Evolutionary conservation across 2,888 invertebrate species (phyloP).

Genomic region (Brachypterus glaber): DNA sequence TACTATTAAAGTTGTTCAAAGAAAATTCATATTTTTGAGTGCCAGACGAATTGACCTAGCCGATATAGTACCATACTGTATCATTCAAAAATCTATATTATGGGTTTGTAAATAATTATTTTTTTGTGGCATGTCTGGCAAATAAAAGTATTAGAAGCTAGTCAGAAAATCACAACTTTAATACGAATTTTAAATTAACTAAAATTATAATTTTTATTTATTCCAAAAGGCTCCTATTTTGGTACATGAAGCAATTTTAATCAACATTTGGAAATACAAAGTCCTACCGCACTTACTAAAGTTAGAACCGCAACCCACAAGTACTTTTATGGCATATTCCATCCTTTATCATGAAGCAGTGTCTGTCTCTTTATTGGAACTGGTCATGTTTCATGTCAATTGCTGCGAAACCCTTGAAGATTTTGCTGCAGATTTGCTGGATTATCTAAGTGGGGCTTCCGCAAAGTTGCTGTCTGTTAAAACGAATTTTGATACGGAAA

Average conservation of each 20-base stretch:
- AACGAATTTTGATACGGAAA: constrained; percentile 31
- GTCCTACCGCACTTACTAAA: constrained; percentile 69
- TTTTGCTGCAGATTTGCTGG: constrained; percentile 67
- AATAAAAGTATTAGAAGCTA: too few relatives aligned
- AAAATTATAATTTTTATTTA: too few relatives aligned
- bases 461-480: constrained; percentile 52
- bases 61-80: too few relatives aligned
- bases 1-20: background rate
- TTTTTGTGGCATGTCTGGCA: too few relatives aligned
- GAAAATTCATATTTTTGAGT: too few relatives aligned
- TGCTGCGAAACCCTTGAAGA: constrained; percentile 66
- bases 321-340: constrained; percentile 69
- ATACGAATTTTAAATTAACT: too few relatives aligned
- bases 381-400: constrained; percentile 71
- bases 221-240: constrained; percentile 67
- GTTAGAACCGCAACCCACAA: constrained; percentile 53
- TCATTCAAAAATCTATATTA: too few relatives aligned
- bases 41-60: too few relatives aligned
- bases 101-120: too few relatives aligned
- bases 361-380: constrained; percentile 70
- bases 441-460: constrained; percentile 66
- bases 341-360: constrained; percentile 45
- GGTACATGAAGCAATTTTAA: constrained; percentile 73
- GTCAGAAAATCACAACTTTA: too few relatives aligned
- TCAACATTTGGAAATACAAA: constrained; percentile 77